Conservation (phyloP, 2,113 vertebrate genomes). For the Hepsetus odoe region DNA sequence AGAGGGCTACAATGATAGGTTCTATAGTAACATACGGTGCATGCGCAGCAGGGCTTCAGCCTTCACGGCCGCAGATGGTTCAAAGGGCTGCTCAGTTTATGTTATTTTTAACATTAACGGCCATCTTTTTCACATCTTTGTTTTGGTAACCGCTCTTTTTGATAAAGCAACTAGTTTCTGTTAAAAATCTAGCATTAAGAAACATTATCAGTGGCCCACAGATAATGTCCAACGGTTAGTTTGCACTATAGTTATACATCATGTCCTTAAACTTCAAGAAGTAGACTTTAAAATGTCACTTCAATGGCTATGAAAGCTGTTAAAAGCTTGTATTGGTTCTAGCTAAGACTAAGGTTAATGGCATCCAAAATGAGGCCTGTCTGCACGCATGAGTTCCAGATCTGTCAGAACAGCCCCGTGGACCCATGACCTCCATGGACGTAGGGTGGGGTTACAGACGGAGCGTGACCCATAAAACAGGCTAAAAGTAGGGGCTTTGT, state of each 20-base stretch:
- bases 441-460: conserved; percentile 14
- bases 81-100: no score
- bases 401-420: not conserved
- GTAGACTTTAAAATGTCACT: not conserved
- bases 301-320: conserved; percentile 3
- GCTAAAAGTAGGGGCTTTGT: conserved; percentile 1
- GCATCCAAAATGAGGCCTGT: not conserved
- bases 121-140: no score
- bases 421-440: not conserved
- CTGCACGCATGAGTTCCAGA: conserved; percentile 6
- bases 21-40: no score
- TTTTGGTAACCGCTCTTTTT: no score
- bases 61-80: no score
- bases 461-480: conserved; percentile 36
- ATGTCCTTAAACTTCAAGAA: not conserved
- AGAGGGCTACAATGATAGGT: no score
- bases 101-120: no score
- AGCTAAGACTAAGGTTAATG: not conserved
- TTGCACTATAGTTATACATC: not conserved
- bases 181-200: no score
- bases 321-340: not conserved
- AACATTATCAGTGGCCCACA: no score
- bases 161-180: no score
- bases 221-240: no score
- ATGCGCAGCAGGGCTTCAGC: no score